These are phyloP conservation scores for Elaeidobius kamerunicus DNA, from an alignment of 2,888 invertebrate species.

Conservation along the genomic window DNA sequence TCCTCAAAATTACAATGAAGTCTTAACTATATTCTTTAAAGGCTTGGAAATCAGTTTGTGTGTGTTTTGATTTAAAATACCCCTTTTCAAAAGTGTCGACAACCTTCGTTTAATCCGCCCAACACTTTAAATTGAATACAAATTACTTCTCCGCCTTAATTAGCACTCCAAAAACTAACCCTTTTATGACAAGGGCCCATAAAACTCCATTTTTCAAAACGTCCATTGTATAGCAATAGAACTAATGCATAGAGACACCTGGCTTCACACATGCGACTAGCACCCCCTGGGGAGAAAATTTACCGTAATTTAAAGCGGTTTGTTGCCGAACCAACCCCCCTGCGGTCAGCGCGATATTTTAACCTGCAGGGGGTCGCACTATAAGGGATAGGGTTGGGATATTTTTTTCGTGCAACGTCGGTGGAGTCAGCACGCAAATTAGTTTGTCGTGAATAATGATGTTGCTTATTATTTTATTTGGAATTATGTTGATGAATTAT, in stretches of 20 bases:
- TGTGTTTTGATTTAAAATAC: too few species aligned
- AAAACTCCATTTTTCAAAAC: constrained; percentile 15
- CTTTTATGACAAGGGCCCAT: constrained; percentile 1
- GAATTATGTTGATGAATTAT: too few species aligned
- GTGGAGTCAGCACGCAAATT: constrained; percentile 13
- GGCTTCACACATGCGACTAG: constrained; percentile 28
- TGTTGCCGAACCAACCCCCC: constrained; percentile 25
- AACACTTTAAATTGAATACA: neutral
- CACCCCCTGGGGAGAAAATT: constrained; percentile 27
- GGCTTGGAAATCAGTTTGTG: too few species aligned
- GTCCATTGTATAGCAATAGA: constrained; percentile 9
- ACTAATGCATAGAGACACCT: constrained; percentile 20
- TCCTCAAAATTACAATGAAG: too few species aligned
- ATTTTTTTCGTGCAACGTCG: constrained; percentile 15
- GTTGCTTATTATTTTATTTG: too few species aligned
- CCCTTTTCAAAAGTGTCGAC: too few species aligned
- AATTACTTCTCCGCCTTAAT: constrained; percentile 5
- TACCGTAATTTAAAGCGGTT: constrained; percentile 30
- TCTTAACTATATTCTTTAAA: too few species aligned
- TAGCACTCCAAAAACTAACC: constrained; percentile 4
- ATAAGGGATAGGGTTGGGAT: constrained; percentile 11
- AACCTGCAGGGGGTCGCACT: constrained; percentile 22
- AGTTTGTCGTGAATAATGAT: too few species aligned
- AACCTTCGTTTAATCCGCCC: too few species aligned
- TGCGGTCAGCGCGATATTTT: constrained; percentile 24